A percentile compares a stretch with the other conserved stretches of the same genome.
These are phyloP conservation scores for Isichthys henryi DNA, from an alignment of 2,113 vertebrate species.

Conservation along the genomic window DNA sequence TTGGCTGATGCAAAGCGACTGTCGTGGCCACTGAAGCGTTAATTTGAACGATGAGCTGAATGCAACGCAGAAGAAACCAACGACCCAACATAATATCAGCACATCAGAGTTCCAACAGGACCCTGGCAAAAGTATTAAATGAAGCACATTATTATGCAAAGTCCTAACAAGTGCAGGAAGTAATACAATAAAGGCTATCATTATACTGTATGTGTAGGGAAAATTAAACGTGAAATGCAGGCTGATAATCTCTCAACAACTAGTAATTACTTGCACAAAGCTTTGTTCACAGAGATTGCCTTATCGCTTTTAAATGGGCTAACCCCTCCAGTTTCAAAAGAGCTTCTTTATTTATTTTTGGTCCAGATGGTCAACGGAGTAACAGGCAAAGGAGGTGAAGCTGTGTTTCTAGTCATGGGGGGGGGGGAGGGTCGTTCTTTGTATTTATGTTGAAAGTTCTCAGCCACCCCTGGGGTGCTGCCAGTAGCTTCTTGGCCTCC, in stretches of 20 bases:
- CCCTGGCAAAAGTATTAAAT: neutral
- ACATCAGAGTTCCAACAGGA: neutral
- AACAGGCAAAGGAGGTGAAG: neutral
- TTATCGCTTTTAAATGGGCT: neutral
- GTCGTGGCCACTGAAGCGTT: neutral
- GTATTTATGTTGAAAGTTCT: neutral
- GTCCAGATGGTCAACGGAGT: neutral
- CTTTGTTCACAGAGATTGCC: neutral
- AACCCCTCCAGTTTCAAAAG: neutral
- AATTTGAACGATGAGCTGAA: neutral
- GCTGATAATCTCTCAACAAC: neutral
- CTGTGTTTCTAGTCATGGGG: neutral
- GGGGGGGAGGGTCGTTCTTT: neutral
- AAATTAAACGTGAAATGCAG: slow-evolving; percentile 2
- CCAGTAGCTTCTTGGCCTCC: neutral
- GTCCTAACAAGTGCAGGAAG: neutral
- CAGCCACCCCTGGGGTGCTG: neutral
- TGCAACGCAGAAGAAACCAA: neutral
- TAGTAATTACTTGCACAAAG: neutral
- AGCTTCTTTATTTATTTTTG: neutral
- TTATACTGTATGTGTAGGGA: slow-evolving; percentile 1
- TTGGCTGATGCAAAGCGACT: neutral
- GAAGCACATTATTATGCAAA: neutral
- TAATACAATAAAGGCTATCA: slow-evolving; percentile 4
- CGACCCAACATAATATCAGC: neutral